Evolutionary conservation across 2,113 vertebrate genomes (phyloP).

Genomic region (Haplotaxodon microlepis): DNA sequence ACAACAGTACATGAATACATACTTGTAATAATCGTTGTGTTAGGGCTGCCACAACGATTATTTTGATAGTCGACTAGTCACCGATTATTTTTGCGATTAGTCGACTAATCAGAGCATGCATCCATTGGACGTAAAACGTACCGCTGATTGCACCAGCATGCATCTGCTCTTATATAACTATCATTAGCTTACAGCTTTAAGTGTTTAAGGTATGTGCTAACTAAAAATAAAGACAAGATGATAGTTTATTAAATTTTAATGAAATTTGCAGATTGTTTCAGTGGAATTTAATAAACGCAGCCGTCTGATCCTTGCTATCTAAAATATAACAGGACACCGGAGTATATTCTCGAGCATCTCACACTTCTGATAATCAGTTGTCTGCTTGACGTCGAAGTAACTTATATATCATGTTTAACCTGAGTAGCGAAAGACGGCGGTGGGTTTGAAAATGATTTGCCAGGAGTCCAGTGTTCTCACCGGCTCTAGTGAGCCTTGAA

Average conservation of each 20-base stretch:
- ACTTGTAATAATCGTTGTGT: background rate
- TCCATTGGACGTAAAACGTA: background rate
- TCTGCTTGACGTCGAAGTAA: too few species aligned
- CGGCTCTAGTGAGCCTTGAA: too few species aligned
- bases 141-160: rapidly evolving
- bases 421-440: too few species aligned
- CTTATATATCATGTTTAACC: too few species aligned
- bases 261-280: background rate
- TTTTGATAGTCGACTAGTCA: background rate
- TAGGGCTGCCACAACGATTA: rapidly evolving
- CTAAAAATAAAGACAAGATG: background rate
- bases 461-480: too few species aligned
- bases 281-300: rapidly evolving
- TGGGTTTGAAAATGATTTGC: too few species aligned
- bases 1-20: background rate
- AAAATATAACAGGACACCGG: background rate
- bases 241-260: rapidly evolving
- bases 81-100: background rate
- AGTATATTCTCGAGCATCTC: too few species aligned
- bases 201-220: background rate
- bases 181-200: background rate
- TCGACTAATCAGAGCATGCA: background rate
- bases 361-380: too few species aligned
- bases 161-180: background rate
- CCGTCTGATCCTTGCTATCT: background rate